Conservation (phyloP, 1,140 invertebrate genomes). For the Drosophila pandora region DNA sequence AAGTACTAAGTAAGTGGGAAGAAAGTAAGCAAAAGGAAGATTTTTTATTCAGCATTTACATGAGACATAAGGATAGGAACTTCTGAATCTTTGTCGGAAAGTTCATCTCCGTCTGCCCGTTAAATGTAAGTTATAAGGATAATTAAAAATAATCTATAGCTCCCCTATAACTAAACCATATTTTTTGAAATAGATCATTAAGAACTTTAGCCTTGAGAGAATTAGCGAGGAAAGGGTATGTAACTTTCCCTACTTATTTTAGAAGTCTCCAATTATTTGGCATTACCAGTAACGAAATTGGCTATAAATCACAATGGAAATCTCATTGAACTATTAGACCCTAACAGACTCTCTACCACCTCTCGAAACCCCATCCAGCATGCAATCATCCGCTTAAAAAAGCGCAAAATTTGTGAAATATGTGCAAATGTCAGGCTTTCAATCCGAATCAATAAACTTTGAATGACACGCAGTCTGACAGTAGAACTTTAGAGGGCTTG, state of each 20-base stretch:
- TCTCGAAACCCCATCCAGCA: neutral
- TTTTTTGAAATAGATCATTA: no score
- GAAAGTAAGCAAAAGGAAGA: neutral
- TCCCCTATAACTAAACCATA: no score
- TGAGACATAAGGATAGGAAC: no score
- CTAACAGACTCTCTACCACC: constrained; percentile 2
- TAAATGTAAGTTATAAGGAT: no score
- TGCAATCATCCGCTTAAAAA: constrained; percentile 30
- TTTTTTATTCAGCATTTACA: neutral
- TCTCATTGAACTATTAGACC: constrained; percentile 30
- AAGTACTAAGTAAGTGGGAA: neutral
- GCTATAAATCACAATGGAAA: constrained; percentile 13
- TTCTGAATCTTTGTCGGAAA: no score
- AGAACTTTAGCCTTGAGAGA: no score
- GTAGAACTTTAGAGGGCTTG: neutral
- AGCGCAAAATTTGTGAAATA: constrained; percentile 44
- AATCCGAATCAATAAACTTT: constrained; percentile 64
- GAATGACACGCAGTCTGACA: constrained; percentile 43
- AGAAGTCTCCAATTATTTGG: neutral
- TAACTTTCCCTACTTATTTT: neutral
- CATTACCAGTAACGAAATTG: constrained; percentile 7
- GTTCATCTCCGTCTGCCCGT: no score
- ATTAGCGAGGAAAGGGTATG: no score
- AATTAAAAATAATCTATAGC: no score
- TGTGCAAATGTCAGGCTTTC: constrained; percentile 53